Evolutionary conservation across 2,797 vertebrate species (phyloP).

Genomic region (Poecile montanus): DNA sequence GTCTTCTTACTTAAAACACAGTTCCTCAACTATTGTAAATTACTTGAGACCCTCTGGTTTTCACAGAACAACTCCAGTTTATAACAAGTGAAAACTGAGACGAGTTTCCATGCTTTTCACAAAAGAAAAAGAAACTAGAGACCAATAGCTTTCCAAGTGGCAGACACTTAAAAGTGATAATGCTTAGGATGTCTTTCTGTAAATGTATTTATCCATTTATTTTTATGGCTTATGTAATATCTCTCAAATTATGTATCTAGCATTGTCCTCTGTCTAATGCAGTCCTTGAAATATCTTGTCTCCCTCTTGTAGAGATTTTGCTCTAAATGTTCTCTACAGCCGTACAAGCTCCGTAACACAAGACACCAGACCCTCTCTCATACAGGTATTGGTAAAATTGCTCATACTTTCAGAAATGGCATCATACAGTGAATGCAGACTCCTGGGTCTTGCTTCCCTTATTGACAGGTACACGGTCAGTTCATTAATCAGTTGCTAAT

Average conservation of each 20-base stretch:
- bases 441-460: background rate
- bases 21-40: background rate
- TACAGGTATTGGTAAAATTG: background rate
- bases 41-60: background rate
- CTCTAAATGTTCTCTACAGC: background rate
- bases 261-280: background rate
- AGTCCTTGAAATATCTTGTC: background rate
- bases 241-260: background rate
- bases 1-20: background rate
- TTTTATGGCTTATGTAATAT: background rate
- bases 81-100: background rate
- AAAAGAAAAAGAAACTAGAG: background rate
- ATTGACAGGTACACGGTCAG: background rate
- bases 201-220: constrained; percentile 1
- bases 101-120: background rate
- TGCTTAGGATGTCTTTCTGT: background rate
- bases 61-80: background rate
- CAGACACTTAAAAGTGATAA: constrained; percentile 1
- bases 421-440: background rate
- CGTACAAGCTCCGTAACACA: background rate
- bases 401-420: background rate
- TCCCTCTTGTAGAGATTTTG: background rate
- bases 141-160: background rate
- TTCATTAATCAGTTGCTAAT: constrained; percentile 3
- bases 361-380: background rate